phyloP scores from a whole-genome alignment of 2,888 invertebrate species.

The Seira sanloemensis region DNA sequence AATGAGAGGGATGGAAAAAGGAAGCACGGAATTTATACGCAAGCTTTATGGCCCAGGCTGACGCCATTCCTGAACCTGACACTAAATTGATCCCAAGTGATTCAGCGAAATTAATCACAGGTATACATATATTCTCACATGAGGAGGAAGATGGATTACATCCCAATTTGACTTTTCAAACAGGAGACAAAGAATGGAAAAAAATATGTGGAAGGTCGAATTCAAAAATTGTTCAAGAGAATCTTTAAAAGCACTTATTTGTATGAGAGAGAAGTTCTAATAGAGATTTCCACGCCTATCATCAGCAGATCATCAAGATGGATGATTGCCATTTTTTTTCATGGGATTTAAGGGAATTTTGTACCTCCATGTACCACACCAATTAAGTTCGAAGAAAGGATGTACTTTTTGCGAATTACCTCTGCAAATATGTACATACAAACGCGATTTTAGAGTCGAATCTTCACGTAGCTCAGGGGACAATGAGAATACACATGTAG shows the following conservation, averaged over 20 bases:
- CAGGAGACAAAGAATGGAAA: no score
- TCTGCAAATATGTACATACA: no score
- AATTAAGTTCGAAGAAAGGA: no score
- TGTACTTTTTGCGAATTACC: no score
- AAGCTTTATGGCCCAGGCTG: no score
- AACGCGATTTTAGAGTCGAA: no score
- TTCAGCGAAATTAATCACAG: conserved; percentile 48
- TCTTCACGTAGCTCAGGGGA: no score
- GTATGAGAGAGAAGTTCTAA: conserved; percentile 22
- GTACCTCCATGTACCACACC: conserved; percentile 48
- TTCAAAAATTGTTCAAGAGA: conserved; percentile 13
- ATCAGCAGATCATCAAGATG: conserved; percentile 24
- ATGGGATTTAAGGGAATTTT: background rate
- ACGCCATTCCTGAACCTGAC: conserved; percentile 28
- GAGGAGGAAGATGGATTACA: conserved; percentile 49
- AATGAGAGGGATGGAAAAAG: conserved; percentile 21
- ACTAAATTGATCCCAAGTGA: conserved; percentile 9
- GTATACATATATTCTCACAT: no score
- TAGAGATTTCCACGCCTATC: conserved; percentile 42
- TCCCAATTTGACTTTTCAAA: background rate
- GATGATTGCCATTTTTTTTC: conserved; percentile 12
- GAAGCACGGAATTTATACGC: conserved; percentile 44
- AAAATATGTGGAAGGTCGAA: conserved; percentile 43
- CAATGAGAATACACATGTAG: no score
- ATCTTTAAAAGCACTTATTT: background rate